Percentiles rank a stretch among this genome's conserved stretches.
Conservation (phyloP, 2,797 vertebrate genomes). For the Acanthiza pusilla region DNA sequence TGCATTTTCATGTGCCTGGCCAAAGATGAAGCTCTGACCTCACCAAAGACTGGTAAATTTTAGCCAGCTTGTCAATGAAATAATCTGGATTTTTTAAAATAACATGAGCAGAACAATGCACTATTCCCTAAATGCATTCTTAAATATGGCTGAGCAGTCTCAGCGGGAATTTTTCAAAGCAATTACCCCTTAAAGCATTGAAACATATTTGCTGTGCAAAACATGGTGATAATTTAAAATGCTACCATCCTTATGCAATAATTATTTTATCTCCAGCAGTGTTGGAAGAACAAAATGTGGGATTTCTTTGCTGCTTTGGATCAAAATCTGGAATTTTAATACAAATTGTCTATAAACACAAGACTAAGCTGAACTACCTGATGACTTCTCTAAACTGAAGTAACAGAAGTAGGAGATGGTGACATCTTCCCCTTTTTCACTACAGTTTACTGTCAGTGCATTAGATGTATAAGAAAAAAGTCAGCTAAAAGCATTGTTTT, state of each 20-base stretch:
- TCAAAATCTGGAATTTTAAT: not conserved
- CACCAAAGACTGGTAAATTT: not conserved
- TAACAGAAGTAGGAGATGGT: not conserved
- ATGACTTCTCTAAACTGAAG: not conserved
- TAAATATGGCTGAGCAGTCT: not conserved
- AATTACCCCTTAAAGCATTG: conserved; percentile 2
- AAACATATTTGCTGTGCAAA: not conserved
- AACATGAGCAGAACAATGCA: not conserved
- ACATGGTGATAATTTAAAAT: not conserved
- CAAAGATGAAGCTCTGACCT: not conserved
- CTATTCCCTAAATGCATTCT: not conserved
- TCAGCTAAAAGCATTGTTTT: not conserved
- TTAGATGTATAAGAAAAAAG: not conserved
- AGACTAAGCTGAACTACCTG: not conserved
- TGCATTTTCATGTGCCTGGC: not conserved
- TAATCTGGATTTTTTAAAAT: not conserved
- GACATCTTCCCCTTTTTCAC: not conserved
- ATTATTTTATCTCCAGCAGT: not conserved
- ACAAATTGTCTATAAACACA: not conserved
- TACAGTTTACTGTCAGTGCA: not conserved
- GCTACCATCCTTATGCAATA: not conserved
- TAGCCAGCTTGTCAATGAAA: not conserved
- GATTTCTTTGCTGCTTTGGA: not conserved
- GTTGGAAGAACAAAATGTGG: not conserved
- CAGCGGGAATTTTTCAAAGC: conserved; percentile 17